phyloP scores from a whole-genome alignment of 2,888 invertebrate species.

The Trachelus troglodyta region DNA sequence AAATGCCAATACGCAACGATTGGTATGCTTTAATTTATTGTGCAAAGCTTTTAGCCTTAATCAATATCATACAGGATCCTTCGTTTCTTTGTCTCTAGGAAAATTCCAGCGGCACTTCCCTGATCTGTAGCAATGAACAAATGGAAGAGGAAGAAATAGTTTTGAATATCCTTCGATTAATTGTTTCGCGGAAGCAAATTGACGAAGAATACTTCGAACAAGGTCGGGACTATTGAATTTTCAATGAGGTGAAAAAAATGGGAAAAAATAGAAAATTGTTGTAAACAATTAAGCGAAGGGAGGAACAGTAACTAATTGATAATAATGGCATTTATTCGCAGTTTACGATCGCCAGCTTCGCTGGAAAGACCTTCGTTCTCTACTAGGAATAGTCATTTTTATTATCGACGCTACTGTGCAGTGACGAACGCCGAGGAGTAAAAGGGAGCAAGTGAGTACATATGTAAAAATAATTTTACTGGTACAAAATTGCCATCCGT shows the following conservation, averaged over 20 bases:
- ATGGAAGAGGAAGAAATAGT: neutral
- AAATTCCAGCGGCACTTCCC: neutral
- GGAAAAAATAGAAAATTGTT: no score
- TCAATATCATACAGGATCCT: neutral
- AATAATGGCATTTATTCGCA: no score
- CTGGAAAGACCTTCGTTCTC: no score
- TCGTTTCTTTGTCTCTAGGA: neutral
- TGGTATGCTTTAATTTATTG: neutral
- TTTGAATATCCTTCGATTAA: neutral
- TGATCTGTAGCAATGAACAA: neutral
- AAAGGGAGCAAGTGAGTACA: no score
- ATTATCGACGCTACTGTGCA: no score
- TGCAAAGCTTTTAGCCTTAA: neutral
- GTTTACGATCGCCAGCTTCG: no score
- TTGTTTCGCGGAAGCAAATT: neutral
- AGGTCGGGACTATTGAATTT: neutral
- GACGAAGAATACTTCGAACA: neutral
- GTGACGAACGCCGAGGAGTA: no score
- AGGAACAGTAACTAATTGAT: no score
- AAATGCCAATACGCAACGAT: neutral
- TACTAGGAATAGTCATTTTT: no score
- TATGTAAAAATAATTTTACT: no score
- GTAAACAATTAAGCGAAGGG: no score
- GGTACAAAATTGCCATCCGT: no score
- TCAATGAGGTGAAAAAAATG: neutral